These are phyloP conservation scores for Hepsetus odoe DNA, from an alignment of 2,113 vertebrate species.

Conservation along the genomic window DNA sequence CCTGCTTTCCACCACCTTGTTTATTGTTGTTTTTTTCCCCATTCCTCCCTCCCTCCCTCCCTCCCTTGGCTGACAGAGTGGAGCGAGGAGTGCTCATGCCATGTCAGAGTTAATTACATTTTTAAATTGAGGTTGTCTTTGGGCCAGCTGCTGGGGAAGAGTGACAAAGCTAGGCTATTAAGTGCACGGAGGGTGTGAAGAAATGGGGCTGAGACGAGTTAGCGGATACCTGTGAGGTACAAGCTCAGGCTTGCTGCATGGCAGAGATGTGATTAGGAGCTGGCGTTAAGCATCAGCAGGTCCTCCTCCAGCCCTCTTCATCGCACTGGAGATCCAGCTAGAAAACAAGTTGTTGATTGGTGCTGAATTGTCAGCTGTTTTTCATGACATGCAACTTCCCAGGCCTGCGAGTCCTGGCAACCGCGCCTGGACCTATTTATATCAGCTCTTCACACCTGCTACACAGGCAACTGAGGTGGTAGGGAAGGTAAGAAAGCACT, in stretches of 20 bases:
- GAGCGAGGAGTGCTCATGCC: slow-evolving; percentile 55
- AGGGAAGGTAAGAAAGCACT: slow-evolving; percentile 51
- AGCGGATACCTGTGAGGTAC: slow-evolving; percentile 83
- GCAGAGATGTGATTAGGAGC: slow-evolving; percentile 75
- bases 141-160: slow-evolving; percentile 75
- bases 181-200: slow-evolving; percentile 85
- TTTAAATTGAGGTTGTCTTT: slow-evolving; percentile 79
- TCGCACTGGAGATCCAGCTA: slow-evolving; percentile 58
- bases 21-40: slow-evolving; percentile 48
- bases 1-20: slow-evolving; percentile 42
- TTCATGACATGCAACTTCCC: slow-evolving; percentile 60
- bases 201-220: slow-evolving; percentile 82
- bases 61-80: slow-evolving; percentile 40
- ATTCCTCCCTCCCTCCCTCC: slow-evolving; percentile 59
- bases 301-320: slow-evolving; percentile 61
- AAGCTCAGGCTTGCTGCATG: slow-evolving; percentile 81
- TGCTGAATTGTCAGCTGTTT: slow-evolving; percentile 55
- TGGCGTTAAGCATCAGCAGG: slow-evolving; percentile 77
- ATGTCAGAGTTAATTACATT: slow-evolving; percentile 81
- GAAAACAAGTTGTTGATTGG: slow-evolving; percentile 69
- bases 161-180: slow-evolving; percentile 81
- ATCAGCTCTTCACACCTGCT: slow-evolving; percentile 51
- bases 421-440: slow-evolving; percentile 52
- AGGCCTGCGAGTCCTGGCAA: slow-evolving; percentile 54
- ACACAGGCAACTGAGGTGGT: slow-evolving; percentile 52